phyloP scores from a whole-genome alignment of 1,140 invertebrate genomes.

The Brachionus manjavacas region DNA sequence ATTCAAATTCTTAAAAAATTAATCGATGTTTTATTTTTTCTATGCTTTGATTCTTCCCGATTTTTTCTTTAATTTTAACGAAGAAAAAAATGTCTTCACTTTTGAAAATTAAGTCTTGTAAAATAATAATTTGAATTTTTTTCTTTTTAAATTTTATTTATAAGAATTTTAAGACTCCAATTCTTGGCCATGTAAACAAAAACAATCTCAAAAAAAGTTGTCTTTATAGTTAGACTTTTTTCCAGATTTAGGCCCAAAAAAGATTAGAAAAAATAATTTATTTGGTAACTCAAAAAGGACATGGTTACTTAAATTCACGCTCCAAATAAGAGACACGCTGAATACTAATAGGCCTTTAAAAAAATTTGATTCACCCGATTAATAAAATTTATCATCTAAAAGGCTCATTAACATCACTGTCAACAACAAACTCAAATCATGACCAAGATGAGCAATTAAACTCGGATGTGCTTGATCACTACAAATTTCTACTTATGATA shows the following conservation, averaged over 20 bases:
- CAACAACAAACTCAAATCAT: not conserved
- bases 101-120: too few species aligned
- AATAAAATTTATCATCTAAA: not conserved
- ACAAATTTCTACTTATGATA: slow-evolving; percentile 33
- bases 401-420: not conserved
- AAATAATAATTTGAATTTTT: too few species aligned
- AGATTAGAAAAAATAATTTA: not conserved
- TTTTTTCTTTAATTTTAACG: too few species aligned
- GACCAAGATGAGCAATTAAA: not conserved
- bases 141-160: too few species aligned
- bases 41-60: too few species aligned
- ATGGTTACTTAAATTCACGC: not conserved
- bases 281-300: not conserved
- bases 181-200: too few species aligned
- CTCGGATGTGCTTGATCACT: slow-evolving; percentile 42
- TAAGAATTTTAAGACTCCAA: too few species aligned
- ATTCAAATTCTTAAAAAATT: too few species aligned
- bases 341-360: not conserved
- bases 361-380: not conserved
- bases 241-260: not conserved
- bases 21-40: too few species aligned
- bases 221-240: too few species aligned
- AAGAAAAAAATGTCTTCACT: too few species aligned
- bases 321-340: not conserved
- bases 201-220: too few species aligned